A percentile compares a stretch with the other conserved stretches of the same genome.
phyloP scores from a whole-genome alignment of 2,888 invertebrate genomes.

The Priocnemis perturbator region DNA sequence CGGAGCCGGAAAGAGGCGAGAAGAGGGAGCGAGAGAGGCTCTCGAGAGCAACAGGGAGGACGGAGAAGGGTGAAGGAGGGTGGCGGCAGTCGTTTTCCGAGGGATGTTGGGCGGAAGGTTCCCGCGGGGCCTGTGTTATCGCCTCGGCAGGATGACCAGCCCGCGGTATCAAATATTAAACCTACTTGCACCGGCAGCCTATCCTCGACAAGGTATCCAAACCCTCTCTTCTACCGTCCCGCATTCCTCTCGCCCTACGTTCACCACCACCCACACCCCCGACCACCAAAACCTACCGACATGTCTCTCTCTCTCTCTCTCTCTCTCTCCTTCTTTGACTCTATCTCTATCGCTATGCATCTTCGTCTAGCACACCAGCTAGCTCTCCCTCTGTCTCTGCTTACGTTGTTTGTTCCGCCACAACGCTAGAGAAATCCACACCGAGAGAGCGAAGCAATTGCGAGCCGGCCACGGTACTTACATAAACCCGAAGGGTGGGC shows the following conservation, averaged over 20 bases:
- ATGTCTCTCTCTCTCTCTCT: constrained; percentile 36
- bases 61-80: constrained; percentile 32
- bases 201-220: constrained; percentile 63
- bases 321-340: constrained; percentile 1
- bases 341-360: constrained; percentile 1
- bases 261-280: constrained; percentile 30
- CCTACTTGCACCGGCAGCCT: constrained; percentile 72
- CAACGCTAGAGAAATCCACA: constrained; percentile 17
- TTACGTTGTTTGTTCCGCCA: constrained; percentile 9
- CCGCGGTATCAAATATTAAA: constrained; percentile 75
- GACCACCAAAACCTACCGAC: constrained; percentile 52
- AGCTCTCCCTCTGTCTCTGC: constrained; percentile 4
- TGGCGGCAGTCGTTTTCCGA: constrained; percentile 69
- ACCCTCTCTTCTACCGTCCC: constrained; percentile 48
- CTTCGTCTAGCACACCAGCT: background rate
- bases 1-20: constrained; percentile 22
- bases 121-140: constrained; percentile 75
- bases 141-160: constrained; percentile 75
- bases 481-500: constrained; percentile 1
- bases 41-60: constrained; percentile 17
- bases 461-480: constrained; percentile 6
- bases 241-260: constrained; percentile 44
- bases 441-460: constrained; percentile 14
- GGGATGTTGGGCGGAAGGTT: constrained; percentile 73
- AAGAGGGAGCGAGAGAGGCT: constrained; percentile 18